Evolutionary conservation across 2,113 vertebrate species (phyloP).

Genomic region (Leptobrachium leishanense): DNA sequence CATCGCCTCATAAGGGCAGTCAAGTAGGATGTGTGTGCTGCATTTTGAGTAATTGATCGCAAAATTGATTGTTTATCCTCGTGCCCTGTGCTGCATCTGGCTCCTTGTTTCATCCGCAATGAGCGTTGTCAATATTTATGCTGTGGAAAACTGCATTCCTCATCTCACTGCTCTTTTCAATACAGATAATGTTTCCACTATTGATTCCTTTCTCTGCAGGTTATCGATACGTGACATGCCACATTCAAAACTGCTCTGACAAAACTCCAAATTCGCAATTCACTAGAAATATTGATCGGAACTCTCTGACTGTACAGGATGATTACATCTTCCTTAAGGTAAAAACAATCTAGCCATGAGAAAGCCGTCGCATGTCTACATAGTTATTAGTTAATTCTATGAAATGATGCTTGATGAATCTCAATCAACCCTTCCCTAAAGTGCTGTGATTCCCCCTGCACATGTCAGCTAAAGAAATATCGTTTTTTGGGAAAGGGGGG

Average conservation of each 20-base stretch:
- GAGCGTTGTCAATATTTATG: conserved; percentile 11
- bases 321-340: conserved; percentile 96
- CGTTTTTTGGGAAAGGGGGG: too few relatives aligned
- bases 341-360: conserved; percentile 29
- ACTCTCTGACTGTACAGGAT: conserved; percentile 87
- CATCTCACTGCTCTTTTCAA: conserved; percentile 4
- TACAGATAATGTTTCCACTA: conserved; percentile 40
- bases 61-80: neutral
- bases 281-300: conserved; percentile 77
- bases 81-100: neutral
- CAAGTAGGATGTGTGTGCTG: too few relatives aligned
- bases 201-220: conserved; percentile 64
- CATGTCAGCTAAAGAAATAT: too few relatives aligned
- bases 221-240: conserved; percentile 85
- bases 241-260: conserved; percentile 86
- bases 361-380: neutral
- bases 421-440: too few relatives aligned
- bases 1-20: too few relatives aligned
- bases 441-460: too few relatives aligned
- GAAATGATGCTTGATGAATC: too few relatives aligned
- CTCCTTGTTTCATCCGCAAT: neutral
- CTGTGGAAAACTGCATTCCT: conserved; percentile 2
- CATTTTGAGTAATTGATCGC: too few relatives aligned
- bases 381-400: neutral
- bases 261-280: conserved; percentile 75